Evolutionary conservation across 2,797 vertebrate genomes (phyloP), one percentile per base, ranked within the genome.

Genomic region (Enteromius viviparus): DNA sequence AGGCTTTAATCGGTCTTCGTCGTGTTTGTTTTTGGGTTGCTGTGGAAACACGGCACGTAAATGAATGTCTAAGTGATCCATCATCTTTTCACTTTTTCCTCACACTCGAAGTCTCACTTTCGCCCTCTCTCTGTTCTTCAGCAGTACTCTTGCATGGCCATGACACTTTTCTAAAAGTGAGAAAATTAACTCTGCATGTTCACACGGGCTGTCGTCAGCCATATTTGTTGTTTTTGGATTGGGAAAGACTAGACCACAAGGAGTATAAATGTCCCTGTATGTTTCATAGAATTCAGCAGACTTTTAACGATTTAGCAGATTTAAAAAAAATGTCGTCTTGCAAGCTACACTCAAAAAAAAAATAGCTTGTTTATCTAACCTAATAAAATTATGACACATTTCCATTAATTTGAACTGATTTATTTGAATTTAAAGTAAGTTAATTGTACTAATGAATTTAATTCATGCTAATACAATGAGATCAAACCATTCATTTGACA

Each of bases 11-110:
- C 74, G 68, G 37, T 42, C 75, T 60, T 82, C n/a, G 14, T 49
- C 47, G 11, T 87, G 83, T 85, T 82, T 86, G 83, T 76, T 76
- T 78, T 85, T 68, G 64, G 37, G 80, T 87, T 85, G 53, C 83
- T 78, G 34, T 69, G 83, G 86, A 69, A 84, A 87, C 80, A 34
- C 14, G 26, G 51, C 80, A 42, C 11, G 9, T 47, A 66, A 80
- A 74, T 60, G 62, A 81, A 69, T 53, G 76, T 69, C 76, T 83
- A 76, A 69, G 76, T 75, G 37, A 86, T 80, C 82, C 66, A 78
- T 81, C 80, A 45, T 78, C 47, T 82, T 62, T 76, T 40, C 58
- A 19, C 66, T 69, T 15, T 55, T 81, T 37, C 29, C 40, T 82
- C 70, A 68, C 58, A 72, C 51, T 40, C 53, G 19, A 40, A 53